Conservation (phyloP, 2,888 invertebrate genomes). For the Coelopa pilipes region DNA sequence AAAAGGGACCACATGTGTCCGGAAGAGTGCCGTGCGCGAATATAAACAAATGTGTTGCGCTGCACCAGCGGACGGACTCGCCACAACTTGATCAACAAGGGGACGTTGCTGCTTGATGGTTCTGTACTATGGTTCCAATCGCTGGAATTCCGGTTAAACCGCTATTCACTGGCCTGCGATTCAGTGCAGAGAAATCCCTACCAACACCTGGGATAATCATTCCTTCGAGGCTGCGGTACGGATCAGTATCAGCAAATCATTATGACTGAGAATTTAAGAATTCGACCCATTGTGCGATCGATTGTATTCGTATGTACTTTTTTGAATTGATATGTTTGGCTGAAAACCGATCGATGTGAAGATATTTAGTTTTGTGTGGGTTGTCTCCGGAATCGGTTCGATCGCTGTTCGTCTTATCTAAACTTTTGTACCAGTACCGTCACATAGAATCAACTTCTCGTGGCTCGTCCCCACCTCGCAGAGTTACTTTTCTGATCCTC, state of each 20-base stretch:
- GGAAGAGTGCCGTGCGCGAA: not conserved
- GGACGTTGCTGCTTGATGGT: not conserved
- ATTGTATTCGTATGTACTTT: not conserved
- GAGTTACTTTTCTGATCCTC: no score
- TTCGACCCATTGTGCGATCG: slow-evolving; percentile 10
- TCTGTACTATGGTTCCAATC: not conserved
- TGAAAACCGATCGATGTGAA: slow-evolving; percentile 45
- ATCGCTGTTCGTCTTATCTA: slow-evolving; percentile 31
- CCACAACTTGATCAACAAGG: no score
- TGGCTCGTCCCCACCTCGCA: no score
- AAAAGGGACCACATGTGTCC: not conserved
- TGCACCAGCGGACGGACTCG: no score
- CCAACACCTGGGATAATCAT: no score
- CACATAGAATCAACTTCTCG: no score
- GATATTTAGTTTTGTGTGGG: slow-evolving; percentile 59
- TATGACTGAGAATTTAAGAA: not conserved
- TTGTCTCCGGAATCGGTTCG: slow-evolving; percentile 57
- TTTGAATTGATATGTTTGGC: slow-evolving; percentile 35
- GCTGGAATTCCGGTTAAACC: not conserved
- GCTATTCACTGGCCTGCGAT: no score
- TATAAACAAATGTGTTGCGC: not conserved
- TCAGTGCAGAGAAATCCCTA: no score
- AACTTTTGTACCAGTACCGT: no score
- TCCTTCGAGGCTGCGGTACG: no score
- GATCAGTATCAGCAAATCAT: not conserved